Evolutionary conservation across 2,888 invertebrate genomes (phyloP).

Genomic region (Spatulosminthurus flaviceps): DNA sequence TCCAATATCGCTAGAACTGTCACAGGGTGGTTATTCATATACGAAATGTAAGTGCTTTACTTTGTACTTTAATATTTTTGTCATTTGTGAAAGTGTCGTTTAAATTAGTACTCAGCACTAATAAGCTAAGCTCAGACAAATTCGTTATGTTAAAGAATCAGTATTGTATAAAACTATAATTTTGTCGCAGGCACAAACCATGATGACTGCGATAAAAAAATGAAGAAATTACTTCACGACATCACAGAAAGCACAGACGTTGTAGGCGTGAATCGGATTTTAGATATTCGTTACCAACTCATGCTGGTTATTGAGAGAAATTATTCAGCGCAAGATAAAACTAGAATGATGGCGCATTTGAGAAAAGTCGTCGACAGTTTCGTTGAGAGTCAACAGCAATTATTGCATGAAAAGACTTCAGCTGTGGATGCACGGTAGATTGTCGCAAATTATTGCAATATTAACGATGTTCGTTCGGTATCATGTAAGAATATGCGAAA

Average conservation of each 20-base stretch:
- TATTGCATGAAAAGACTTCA: neutral
- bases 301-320: slow-evolving; percentile 27
- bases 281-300: slow-evolving; percentile 42
- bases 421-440: no score
- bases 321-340: neutral
- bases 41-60: neutral
- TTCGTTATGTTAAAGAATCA: no score
- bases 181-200: slow-evolving; percentile 22
- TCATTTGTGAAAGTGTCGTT: no score
- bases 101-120: no score
- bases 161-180: no score
- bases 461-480: no score
- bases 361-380: neutral
- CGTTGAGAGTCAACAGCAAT: neutral
- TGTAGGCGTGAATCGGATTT: slow-evolving; percentile 29
- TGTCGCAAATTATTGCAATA: no score
- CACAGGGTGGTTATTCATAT: neutral
- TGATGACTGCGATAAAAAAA: slow-evolving; percentile 14
- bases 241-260: slow-evolving; percentile 13
- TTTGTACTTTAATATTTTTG: no score
- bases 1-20: neutral
- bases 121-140: no score
- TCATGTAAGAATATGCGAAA: no score
- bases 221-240: neutral
- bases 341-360: neutral